Evolutionary conservation across 2,113 vertebrate genomes (phyloP).

Genomic region (Oncorhynchus masou): DNA sequence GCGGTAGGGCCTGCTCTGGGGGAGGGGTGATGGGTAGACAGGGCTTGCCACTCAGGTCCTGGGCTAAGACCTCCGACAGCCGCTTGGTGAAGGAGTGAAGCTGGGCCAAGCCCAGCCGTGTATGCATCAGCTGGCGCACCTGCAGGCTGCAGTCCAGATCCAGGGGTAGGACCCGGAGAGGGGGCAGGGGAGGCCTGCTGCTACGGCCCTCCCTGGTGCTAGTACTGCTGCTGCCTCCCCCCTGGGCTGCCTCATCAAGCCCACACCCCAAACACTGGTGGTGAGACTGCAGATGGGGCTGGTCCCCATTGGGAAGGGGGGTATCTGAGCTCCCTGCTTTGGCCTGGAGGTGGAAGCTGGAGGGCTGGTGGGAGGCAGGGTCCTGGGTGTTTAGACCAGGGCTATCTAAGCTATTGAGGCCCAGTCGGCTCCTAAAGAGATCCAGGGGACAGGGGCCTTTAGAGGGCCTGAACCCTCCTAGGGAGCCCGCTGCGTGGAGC

Average conservation of each 20-base stretch:
- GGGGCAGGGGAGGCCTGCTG: conserved; percentile 59
- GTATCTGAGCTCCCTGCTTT: conserved; percentile 47
- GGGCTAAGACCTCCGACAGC: conserved; percentile 73
- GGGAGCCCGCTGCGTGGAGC: conserved; percentile 57
- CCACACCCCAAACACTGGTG: conserved; percentile 47
- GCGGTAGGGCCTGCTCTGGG: conserved; percentile 72
- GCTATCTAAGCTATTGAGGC: conserved; percentile 49
- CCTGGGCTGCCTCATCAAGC: conserved; percentile 36
- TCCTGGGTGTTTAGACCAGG: conserved; percentile 53
- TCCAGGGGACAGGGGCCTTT: conserved; percentile 75
- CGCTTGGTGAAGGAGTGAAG: conserved; percentile 74
- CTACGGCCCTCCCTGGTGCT: conserved; percentile 39
- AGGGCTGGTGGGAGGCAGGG: conserved; percentile 35
- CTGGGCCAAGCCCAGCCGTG: conserved; percentile 66
- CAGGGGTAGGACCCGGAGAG: conserved; percentile 73
- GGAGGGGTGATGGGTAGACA: conserved; percentile 44
- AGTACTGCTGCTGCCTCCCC: conserved; percentile 13
- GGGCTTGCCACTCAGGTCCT: conserved; percentile 62
- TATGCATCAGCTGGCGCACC: conserved; percentile 75
- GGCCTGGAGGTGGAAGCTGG: conserved; percentile 52
- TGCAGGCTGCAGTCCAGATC: conserved; percentile 79
- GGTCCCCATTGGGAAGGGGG: conserved; percentile 37
- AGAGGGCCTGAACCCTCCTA: conserved; percentile 69
- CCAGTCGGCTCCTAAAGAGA: conserved; percentile 65
- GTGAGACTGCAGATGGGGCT: background rate